Evolutionary conservation across 1,140 invertebrate species (phyloP).

Genomic region (Diuraphis noxia): DNA sequence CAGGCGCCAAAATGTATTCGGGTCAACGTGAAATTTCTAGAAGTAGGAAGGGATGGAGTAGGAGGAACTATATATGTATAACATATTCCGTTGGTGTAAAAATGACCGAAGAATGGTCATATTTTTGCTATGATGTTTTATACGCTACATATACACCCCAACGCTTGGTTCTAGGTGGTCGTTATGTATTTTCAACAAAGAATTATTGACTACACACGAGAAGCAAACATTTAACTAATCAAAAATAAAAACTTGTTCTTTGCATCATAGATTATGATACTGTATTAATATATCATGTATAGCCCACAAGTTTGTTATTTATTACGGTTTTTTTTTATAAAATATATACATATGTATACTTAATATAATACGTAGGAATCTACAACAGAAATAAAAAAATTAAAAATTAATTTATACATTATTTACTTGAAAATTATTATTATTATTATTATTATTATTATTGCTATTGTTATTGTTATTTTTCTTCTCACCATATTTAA

Average conservation of each 20-base stretch:
- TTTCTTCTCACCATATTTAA: neutral
- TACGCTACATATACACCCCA: neutral
- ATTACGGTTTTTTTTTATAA: neutral
- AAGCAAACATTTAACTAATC: neutral
- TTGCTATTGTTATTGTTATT: too few species aligned
- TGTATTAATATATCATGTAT: neutral
- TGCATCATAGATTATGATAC: neutral
- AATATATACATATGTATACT: neutral
- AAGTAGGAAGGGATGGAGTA: neutral
- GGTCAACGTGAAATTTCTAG: neutral
- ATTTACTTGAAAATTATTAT: neutral
- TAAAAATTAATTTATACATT: neutral
- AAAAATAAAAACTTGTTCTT: neutral
- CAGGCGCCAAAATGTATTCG: constrained; percentile 26
- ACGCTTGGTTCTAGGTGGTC: neutral
- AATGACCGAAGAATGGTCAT: neutral
- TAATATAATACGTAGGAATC: neutral
- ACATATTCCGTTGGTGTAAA: constrained; percentile 8
- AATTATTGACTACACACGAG: neutral
- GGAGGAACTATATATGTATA: neutral
- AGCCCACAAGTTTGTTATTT: neutral
- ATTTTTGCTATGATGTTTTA: constrained; percentile 20
- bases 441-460: too few species aligned
- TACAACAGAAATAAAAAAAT: neutral
- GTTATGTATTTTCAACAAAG: neutral